These are phyloP conservation scores for Watsonalla cultraria DNA, from an alignment of 2,888 invertebrate species.

Conservation along the genomic window DNA sequence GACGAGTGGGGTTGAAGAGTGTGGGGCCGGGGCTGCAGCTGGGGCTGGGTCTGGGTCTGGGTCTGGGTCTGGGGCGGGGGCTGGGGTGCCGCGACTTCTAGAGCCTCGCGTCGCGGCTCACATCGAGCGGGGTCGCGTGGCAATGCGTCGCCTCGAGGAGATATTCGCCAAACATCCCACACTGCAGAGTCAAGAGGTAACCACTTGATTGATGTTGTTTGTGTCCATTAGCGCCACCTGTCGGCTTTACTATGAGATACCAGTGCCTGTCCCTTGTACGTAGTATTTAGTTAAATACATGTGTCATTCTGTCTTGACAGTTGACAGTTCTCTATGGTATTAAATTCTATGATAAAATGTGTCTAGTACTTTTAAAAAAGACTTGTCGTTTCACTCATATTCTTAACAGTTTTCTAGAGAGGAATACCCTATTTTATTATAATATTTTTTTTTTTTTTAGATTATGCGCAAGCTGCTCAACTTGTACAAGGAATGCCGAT, in stretches of 20 bases:
- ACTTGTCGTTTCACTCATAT: not conserved
- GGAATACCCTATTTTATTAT: not conserved
- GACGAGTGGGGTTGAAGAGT: not conserved
- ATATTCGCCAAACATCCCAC: slow-evolving; percentile 88
- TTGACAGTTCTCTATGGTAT: too few species aligned
- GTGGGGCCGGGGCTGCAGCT: slow-evolving; percentile 1
- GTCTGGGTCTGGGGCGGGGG: slow-evolving; percentile 9
- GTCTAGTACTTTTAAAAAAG: too few species aligned
- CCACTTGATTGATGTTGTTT: too few species aligned
- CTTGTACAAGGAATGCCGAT: slow-evolving; percentile 92
- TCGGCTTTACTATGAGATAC: too few species aligned
- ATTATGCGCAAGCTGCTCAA: slow-evolving; percentile 88
- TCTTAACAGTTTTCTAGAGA: slow-evolving; percentile 1
- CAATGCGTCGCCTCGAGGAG: slow-evolving; percentile 86
- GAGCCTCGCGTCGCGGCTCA: slow-evolving; percentile 85
- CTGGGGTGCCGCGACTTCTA: slow-evolving; percentile 55
- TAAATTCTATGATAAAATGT: not conserved
- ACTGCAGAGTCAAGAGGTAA: slow-evolving; percentile 84
- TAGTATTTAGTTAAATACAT: too few species aligned
- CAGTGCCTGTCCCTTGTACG: too few species aligned
- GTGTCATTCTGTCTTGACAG: too few species aligned
- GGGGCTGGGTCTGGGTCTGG: slow-evolving; percentile 7
- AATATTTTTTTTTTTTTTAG: too few species aligned
- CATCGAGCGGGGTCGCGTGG: slow-evolving; percentile 86
- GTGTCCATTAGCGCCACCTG: too few species aligned